These are phyloP conservation scores for Gonioctena quinquepunctata DNA, from an alignment of 1,140 invertebrate species.

Conservation along the genomic window DNA sequence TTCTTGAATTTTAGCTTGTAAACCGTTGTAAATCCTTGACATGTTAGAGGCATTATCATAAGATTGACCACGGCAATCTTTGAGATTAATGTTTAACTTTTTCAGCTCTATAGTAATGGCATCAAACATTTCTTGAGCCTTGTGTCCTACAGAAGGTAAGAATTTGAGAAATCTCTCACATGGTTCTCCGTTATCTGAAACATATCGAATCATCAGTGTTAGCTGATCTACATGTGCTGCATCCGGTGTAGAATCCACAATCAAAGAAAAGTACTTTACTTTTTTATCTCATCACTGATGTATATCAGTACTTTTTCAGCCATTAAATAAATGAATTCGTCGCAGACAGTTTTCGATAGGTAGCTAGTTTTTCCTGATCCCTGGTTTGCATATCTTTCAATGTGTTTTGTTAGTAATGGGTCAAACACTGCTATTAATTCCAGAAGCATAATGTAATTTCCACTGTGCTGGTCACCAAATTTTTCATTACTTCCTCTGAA, in stretches of 20 bases:
- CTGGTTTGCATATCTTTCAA: conserved; percentile 45
- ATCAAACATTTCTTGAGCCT: conserved; percentile 4
- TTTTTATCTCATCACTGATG: conserved; percentile 47
- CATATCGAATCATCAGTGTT: conserved; percentile 42
- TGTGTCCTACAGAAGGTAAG: not conserved
- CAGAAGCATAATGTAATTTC: conserved; percentile 41
- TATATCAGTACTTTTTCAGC: conserved; percentile 14
- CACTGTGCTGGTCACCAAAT: conserved; percentile 22
- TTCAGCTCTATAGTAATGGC: too few relatives aligned
- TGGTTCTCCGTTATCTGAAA: conserved; percentile 35
- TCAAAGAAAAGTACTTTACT: conserved; percentile 53
- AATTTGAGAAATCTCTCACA: conserved; percentile 3
- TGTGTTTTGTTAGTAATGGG: conserved; percentile 49
- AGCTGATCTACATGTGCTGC: conserved; percentile 48
- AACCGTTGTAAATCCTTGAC: conserved; percentile 22
- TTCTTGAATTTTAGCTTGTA: conserved; percentile 48
- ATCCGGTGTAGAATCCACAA: conserved; percentile 54
- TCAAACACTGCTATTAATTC: conserved; percentile 51
- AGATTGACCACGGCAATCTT: conserved; percentile 17
- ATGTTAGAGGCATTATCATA: conserved; percentile 18
- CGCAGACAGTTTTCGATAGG: conserved; percentile 47
- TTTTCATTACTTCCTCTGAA: conserved; percentile 30
- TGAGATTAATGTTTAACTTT: too few relatives aligned
- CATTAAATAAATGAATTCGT: conserved; percentile 51
- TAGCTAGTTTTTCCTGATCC: conserved; percentile 46